phyloP scores from a whole-genome alignment of 2,888 invertebrate genomes.

The Apodemia mormo region DNA sequence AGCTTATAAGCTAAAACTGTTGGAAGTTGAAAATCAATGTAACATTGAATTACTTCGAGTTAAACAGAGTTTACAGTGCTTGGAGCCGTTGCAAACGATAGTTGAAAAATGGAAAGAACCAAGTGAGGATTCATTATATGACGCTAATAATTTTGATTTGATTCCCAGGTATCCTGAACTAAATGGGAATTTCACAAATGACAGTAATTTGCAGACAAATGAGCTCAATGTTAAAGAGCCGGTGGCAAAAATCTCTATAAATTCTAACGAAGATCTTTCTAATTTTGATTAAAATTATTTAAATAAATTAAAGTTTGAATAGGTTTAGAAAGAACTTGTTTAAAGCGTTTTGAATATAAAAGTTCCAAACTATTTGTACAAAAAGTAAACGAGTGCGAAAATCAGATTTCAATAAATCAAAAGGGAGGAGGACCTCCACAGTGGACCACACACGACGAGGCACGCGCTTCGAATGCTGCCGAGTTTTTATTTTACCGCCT shows the following conservation, averaged over 20 bases:
- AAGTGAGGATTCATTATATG: conserved; percentile 48
- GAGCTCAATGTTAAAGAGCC: conserved; percentile 40
- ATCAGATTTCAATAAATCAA: conserved; percentile 75
- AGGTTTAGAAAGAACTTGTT: conserved; percentile 6
- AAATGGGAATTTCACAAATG: conserved; percentile 47
- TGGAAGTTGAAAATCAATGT: conserved; percentile 76
- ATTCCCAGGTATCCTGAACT: conserved; percentile 65
- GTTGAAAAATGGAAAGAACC: conserved; percentile 64
- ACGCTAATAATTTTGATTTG: conserved; percentile 59
- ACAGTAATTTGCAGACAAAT: conserved; percentile 46
- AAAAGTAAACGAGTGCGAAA: conserved; percentile 58
- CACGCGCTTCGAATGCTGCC: conserved; percentile 86
- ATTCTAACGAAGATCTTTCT: background rate
- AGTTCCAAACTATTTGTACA: conserved; percentile 24
- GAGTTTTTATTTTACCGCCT: conserved; percentile 71
- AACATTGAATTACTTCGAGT: conserved; percentile 70
- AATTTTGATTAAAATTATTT: background rate
- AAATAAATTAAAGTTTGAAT: background rate
- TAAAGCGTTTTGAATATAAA: background rate
- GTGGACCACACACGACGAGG: conserved; percentile 88
- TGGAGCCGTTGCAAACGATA: conserved; percentile 69
- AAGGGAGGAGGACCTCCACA: conserved; percentile 73
- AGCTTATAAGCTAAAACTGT: conserved; percentile 65
- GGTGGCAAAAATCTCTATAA: background rate
- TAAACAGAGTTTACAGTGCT: conserved; percentile 71